Base-by-base conservation (phyloP, 2,113 vertebrate species). In the Gadus macrocephalus region DNA sequence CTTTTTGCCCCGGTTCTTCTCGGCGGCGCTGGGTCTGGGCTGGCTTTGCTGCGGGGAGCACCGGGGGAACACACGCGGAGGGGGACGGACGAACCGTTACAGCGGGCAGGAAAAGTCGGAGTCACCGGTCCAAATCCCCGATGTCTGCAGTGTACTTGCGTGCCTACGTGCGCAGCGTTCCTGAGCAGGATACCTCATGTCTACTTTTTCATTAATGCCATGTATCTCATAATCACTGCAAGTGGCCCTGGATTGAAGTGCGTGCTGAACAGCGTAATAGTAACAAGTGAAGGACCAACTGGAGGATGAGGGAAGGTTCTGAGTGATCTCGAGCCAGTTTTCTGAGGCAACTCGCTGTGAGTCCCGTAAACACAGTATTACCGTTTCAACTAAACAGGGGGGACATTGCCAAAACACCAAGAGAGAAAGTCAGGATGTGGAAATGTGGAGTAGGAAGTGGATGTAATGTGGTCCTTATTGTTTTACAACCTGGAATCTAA, bases 1-100 rank as follows among this genome's bases (percentile, higher is more conserved):
- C 87, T 97, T 98, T 85, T 98, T 99, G 89, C 92, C 94, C 69
- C 96, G 95, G 77, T 93, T 94, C 82, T 95, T 99, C 69, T 99
- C 97, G 1, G 83, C 90, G 1, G 92, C 90, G 1, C 92, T 85
- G 49, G 91, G 89, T 90, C 95, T 97, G 55, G 93, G 90, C 76
- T 98, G 94, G 88, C 91, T 97, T 92, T 98, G 97, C 96, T 98
- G 79, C 68, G 69, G 59, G 69, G 59, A 53, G 68, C 58, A 80
- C 66, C 27, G 66, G 60, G 42, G 15, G 15, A 35, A 35, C 31
- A 42, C 22, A 77, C 38, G 74, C 71, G 68, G 67, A 35, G 74
- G 73, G 68, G 67, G 20, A 58, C 15, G 19, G 22, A 19, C n/a
- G 22, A 17, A n/a, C 6, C 2, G 19, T 59, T 22, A 66, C 53